Evolutionary conservation across 1,140 invertebrate genomes (phyloP).

Genomic region (Chironomus tepperi): DNA sequence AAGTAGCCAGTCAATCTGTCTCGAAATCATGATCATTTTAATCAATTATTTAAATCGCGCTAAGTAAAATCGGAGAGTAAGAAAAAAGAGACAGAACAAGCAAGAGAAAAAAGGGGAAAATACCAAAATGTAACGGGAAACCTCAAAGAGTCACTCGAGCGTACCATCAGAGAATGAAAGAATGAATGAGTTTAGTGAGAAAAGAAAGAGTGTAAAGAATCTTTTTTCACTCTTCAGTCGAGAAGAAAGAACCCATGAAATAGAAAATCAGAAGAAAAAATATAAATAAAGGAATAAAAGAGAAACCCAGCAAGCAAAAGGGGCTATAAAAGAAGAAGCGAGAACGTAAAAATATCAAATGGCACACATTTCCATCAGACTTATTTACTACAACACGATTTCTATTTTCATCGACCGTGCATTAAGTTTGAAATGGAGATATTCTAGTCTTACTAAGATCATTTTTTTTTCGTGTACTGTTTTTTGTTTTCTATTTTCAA

Average conservation of each 20-base stretch:
- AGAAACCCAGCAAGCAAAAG: neutral
- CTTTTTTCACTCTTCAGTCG: neutral
- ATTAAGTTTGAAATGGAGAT: neutral
- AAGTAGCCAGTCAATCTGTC: neutral
- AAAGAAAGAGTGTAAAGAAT: conserved; percentile 4
- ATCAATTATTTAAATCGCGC: neutral
- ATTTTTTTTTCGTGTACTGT: too few relatives aligned
- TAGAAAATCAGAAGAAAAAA: conserved; percentile 19
- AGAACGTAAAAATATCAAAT: conserved; percentile 8
- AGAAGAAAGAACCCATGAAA: neutral
- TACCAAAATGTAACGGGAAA: conserved; percentile 17
- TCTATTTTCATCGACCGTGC: conserved; percentile 3
- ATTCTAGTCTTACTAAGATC: too few relatives aligned
- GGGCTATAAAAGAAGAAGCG: neutral
- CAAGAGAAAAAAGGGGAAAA: neutral
- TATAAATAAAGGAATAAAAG: neutral
- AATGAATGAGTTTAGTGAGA: neutral
- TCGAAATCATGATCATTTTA: neutral
- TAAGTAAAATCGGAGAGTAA: neutral
- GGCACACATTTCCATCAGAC: conserved; percentile 5
- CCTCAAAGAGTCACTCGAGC: conserved; percentile 11
- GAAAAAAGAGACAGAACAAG: neutral
- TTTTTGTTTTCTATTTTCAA: too few relatives aligned
- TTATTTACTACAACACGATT: conserved; percentile 14
- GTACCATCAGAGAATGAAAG: neutral